Percentiles rank a stretch among this genome's conserved stretches.
Evolutionary conservation across 2,113 vertebrate genomes (phyloP).

Genomic region (Mola mola): DNA sequence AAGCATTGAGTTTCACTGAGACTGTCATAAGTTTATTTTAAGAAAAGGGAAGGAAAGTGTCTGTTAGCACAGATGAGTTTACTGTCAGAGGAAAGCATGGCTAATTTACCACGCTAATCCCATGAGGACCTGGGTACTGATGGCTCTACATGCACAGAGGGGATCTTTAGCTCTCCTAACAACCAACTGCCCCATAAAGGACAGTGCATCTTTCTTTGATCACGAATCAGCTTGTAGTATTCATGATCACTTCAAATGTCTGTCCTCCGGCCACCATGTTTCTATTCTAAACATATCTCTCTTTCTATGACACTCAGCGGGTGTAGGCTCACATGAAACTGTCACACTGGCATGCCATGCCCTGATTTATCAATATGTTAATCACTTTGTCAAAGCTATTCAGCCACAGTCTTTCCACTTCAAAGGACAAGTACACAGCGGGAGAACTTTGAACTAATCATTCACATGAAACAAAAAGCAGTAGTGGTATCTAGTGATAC

Average conservation of each 20-base stretch:
- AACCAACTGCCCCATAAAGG: constrained; percentile 30
- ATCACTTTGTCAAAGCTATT: constrained; percentile 19
- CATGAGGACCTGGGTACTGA: constrained; percentile 16
- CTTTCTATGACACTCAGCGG: neutral
- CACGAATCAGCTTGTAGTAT: constrained; percentile 44
- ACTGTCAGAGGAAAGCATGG: constrained; percentile 45
- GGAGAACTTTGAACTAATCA: neutral
- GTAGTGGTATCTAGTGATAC: too few relatives aligned
- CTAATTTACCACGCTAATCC: neutral
- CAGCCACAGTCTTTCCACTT: constrained; percentile 14
- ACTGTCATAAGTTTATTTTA: too few relatives aligned
- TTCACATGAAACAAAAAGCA: too few relatives aligned
- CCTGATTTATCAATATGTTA: constrained; percentile 39
- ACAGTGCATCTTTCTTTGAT: constrained; percentile 51
- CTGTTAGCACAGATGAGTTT: neutral
- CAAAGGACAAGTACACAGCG: constrained; percentile 6
- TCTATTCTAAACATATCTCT: constrained; percentile 60
- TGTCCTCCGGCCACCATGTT: constrained; percentile 6
- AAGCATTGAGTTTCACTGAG: too few relatives aligned
- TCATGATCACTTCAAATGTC: constrained; percentile 20
- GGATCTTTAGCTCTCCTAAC: constrained; percentile 7
- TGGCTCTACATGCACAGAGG: constrained; percentile 3
- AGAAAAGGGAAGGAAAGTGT: neutral
- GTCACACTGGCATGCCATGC: constrained; percentile 4
- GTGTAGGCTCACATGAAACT: neutral